A percentile compares a stretch with the other conserved stretches of the same genome.
These are phyloP conservation scores for Leptarthrus brevirostris DNA, from an alignment of 2,888 invertebrate species.

Conservation along the genomic window DNA sequence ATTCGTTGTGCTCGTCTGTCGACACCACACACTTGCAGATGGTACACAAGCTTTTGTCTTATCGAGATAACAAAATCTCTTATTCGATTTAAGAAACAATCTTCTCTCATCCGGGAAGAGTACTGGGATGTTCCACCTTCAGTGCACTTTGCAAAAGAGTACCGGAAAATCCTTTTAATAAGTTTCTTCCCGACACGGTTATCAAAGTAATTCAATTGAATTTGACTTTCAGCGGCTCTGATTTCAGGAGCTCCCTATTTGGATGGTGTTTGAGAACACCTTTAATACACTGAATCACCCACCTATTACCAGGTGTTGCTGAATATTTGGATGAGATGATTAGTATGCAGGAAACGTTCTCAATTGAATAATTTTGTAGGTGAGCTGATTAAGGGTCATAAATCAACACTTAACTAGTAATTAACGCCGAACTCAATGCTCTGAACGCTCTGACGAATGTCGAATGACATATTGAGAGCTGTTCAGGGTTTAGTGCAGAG, in stretches of 20 bases:
- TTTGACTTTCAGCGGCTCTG: not conserved
- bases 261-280: no score
- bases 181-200: not conserved
- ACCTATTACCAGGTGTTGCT: slow-evolving; percentile 5
- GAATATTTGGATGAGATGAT: slow-evolving; percentile 4
- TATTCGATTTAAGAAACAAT: not conserved
- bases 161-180: not conserved
- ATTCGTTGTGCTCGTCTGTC: not conserved
- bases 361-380: slow-evolving; percentile 10
- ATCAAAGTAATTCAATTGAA: slow-evolving; percentile 2
- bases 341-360: slow-evolving; percentile 16
- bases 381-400: slow-evolving; percentile 40
- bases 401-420: slow-evolving; percentile 40
- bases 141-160: not conserved
- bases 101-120: not conserved
- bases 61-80: not conserved
- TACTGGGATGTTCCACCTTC: not conserved
- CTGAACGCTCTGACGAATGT: not conserved
- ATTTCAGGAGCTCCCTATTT: not conserved
- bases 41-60: slow-evolving; percentile 4
- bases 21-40: not conserved
- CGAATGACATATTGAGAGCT: not conserved
- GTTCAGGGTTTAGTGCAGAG: slow-evolving; percentile 3
- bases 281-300: no score
- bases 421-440: slow-evolving; percentile 4